Evolutionary conservation across 2,797 vertebrate species (phyloP).

Genomic region (Tangara arthus): DNA sequence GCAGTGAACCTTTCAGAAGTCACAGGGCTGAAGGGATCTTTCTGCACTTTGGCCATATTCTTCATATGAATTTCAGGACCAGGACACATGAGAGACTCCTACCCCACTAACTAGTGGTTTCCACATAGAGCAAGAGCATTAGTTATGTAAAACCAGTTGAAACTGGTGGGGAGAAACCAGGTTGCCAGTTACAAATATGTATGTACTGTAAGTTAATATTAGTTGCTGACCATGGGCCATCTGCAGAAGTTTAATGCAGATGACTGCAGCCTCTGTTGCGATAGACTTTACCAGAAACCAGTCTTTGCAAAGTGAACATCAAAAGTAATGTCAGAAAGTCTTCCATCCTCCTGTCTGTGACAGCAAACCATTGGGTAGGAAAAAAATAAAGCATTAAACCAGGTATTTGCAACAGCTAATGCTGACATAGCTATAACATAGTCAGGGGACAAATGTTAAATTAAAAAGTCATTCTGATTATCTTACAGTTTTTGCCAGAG

Average conservation of each 20-base stretch:
- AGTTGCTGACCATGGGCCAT: neutral
- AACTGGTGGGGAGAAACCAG: neutral
- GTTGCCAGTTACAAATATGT: neutral
- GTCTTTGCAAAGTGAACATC: neutral
- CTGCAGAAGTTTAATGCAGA: neutral
- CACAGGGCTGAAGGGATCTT: neutral
- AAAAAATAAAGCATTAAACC: neutral
- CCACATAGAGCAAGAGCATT: neutral
- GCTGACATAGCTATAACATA: constrained; percentile 34
- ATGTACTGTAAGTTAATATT: neutral
- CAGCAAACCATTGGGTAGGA: neutral
- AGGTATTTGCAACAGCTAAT: neutral
- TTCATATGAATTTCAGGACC: neutral
- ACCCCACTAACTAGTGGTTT: neutral
- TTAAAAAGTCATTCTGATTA: neutral
- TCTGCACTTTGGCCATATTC: neutral
- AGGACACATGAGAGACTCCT: neutral
- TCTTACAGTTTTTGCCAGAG: neutral
- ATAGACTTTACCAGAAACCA: neutral
- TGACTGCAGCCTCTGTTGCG: neutral
- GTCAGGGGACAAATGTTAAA: constrained; percentile 10
- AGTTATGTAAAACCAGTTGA: neutral
- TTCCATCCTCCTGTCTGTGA: neutral
- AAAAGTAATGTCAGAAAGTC: neutral
- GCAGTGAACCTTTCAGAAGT: neutral